phyloP scores from a whole-genome alignment of 2,888 invertebrate genomes.

The Pollenia griseotomentosa region DNA sequence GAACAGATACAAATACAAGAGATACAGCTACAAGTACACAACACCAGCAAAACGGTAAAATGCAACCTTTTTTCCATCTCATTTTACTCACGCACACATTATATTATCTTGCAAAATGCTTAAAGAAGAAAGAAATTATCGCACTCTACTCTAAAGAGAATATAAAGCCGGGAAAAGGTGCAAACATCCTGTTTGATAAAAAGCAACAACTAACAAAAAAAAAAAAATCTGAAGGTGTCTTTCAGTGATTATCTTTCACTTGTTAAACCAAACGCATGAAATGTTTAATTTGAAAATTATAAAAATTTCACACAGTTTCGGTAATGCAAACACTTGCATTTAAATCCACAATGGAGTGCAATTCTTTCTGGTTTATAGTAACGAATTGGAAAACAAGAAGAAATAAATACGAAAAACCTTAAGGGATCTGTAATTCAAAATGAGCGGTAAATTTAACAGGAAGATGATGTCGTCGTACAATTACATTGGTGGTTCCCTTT shows the following conservation, averaged over 20 bases:
- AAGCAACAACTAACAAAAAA: background rate
- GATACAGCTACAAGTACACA: background rate
- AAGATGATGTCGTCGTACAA: slow-evolving; percentile 24
- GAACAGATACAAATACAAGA: background rate
- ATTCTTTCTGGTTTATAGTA: background rate
- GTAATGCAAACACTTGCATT: slow-evolving; percentile 42
- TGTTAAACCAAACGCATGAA: slow-evolving; percentile 42
- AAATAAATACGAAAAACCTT: slow-evolving; percentile 1
- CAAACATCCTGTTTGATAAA: slow-evolving; percentile 69
- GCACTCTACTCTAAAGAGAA: background rate
- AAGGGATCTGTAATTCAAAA: slow-evolving; percentile 3
- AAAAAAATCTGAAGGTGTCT: slow-evolving; percentile 62
- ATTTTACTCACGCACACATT: slow-evolving; percentile 38
- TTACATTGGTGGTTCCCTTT: background rate
- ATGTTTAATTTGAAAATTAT: background rate
- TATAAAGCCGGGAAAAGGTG: slow-evolving; percentile 59
- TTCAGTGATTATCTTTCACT: slow-evolving; percentile 61
- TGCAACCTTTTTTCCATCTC: slow-evolving; percentile 23
- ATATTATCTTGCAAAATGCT: slow-evolving; percentile 8
- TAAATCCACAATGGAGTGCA: slow-evolving; percentile 30
- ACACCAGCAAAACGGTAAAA: slow-evolving; percentile 35
- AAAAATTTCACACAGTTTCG: slow-evolving; percentile 57
- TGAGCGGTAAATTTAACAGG: slow-evolving; percentile 37
- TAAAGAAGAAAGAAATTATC: slow-evolving; percentile 4
- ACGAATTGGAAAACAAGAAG: slow-evolving; percentile 3